A percentile compares a stretch with the other conserved stretches of the same genome.
Evolutionary conservation across 2,888 invertebrate genomes (phyloP).

Genomic region (Dione vanillae): DNA sequence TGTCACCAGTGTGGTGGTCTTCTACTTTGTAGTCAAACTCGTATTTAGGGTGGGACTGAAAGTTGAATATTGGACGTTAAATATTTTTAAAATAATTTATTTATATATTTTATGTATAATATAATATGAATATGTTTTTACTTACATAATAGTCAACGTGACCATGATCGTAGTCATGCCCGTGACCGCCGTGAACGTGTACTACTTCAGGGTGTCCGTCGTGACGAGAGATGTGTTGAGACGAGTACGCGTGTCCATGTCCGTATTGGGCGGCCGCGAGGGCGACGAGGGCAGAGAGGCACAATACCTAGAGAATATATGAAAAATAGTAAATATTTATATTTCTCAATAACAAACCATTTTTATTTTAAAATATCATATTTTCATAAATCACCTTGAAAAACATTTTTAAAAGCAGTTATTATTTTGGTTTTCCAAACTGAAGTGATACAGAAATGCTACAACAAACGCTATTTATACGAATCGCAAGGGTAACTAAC

Average conservation of each 20-base stretch:
- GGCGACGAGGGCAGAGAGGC: conserved; percentile 43
- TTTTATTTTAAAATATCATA: too few relatives aligned
- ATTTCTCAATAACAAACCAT: too few relatives aligned
- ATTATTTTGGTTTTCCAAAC: background rate
- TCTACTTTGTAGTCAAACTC: conserved; percentile 56
- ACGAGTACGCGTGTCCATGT: conserved; percentile 57
- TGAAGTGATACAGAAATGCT: background rate
- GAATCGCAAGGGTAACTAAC: conserved; percentile 2
- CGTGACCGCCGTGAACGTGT: conserved; percentile 32
- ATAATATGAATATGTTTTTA: background rate
- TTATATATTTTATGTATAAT: background rate
- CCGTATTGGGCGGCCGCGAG: conserved; percentile 20
- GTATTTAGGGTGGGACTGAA: conserved; percentile 54
- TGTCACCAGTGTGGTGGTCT: conserved; percentile 56
- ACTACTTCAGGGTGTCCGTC: conserved; percentile 59
- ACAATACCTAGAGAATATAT: conserved; percentile 47
- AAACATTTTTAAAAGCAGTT: conserved; percentile 22
- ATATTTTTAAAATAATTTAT: background rate
- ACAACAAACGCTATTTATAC: background rate
- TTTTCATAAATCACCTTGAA: conserved; percentile 14
- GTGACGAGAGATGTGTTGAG: conserved; percentile 58
- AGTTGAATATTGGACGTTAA: too few relatives aligned
- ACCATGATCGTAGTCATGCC: conserved; percentile 26
- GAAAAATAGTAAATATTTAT: background rate
- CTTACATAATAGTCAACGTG: conserved; percentile 52